phyloP scores from a whole-genome alignment of 2,797 vertebrate genomes.

The Anguilla obscura region DNA sequence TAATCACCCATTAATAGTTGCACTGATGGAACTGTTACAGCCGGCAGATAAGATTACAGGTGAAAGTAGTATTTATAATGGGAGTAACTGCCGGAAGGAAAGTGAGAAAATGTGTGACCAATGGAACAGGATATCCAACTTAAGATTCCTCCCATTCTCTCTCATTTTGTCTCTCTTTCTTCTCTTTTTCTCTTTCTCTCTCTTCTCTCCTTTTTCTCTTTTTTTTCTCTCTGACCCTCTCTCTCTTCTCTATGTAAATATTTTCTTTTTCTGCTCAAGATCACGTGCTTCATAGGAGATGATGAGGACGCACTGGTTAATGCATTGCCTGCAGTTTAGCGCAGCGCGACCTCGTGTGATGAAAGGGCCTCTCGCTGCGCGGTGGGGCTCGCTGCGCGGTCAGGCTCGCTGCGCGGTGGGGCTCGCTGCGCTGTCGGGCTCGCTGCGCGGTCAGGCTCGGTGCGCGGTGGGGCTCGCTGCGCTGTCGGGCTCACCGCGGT shows the following conservation, averaged over 20 bases:
- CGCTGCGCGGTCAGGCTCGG: too few relatives aligned
- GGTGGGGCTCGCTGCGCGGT: background rate
- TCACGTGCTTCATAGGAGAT: background rate
- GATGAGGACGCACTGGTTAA: background rate
- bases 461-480: background rate
- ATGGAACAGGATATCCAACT: background rate
- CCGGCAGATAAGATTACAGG: background rate
- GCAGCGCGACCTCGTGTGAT: background rate
- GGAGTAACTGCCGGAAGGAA: background rate
- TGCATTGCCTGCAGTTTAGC: background rate
- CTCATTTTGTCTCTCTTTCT: background rate
- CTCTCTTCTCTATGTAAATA: background rate
- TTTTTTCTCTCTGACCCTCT: background rate
- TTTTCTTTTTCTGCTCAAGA: background rate
- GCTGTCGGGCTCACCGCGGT: conserved; percentile 26
- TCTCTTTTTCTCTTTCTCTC: background rate
- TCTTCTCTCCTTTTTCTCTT: background rate
- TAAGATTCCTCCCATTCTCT: background rate
- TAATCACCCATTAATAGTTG: background rate
- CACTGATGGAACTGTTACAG: background rate
- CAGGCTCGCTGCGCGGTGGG: background rate
- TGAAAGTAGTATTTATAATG: background rate
- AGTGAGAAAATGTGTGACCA: background rate
- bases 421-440: background rate
- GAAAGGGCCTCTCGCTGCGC: background rate